phyloP scores from a whole-genome alignment of 2,113 vertebrate genomes.

The Solenodon paradoxus region DNA sequence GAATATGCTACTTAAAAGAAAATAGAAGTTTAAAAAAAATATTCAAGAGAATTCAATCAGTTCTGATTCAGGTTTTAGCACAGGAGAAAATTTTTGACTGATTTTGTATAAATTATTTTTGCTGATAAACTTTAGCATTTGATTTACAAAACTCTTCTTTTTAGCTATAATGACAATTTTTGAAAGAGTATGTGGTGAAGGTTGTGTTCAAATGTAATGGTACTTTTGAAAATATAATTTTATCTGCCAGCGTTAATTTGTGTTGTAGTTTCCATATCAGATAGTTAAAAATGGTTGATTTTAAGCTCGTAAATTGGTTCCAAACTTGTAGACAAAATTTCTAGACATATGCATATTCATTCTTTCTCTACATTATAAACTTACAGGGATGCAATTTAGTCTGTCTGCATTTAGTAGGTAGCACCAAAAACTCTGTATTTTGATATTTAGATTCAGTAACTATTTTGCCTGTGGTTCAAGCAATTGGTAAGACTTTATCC shows the following conservation, averaged over 20 bases:
- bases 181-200: not conserved
- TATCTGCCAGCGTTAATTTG: not conserved
- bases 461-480: not conserved
- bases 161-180: not conserved
- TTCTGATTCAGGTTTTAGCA: not conserved
- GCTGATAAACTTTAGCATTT: not conserved
- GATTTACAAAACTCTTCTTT: not conserved
- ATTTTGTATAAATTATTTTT: not conserved
- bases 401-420: not conserved
- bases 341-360: not conserved
- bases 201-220: not conserved
- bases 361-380: not conserved
- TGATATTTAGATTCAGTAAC: slow-evolving; percentile 22
- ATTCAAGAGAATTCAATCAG: not conserved
- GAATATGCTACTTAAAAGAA: not conserved
- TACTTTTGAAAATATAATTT: not conserved
- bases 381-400: not conserved
- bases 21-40: not conserved
- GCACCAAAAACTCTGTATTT: not conserved
- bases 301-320: not conserved
- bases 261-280: not conserved
- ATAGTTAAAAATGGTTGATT: not conserved
- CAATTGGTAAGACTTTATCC: slow-evolving; percentile 32
- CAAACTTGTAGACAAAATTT: not conserved
- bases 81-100: not conserved